These are phyloP conservation scores for Mayetiola destructor DNA, from an alignment of 2,888 invertebrate genomes.

Conservation along the genomic window DNA sequence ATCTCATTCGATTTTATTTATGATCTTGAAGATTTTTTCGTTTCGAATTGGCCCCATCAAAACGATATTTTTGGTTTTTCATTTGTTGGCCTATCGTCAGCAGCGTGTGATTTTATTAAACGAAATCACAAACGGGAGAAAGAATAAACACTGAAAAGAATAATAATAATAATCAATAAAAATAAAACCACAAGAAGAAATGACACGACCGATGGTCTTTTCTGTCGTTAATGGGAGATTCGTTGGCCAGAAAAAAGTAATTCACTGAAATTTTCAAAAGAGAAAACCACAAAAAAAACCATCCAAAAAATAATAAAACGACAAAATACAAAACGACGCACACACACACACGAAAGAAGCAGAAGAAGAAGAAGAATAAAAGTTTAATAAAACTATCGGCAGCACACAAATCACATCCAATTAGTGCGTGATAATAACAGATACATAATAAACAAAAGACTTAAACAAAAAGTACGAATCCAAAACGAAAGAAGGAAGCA, in stretches of 20 bases:
- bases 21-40: not conserved
- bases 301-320: too few species aligned
- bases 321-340: too few species aligned
- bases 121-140: not conserved
- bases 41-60: constrained; percentile 6
- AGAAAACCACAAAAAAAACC: too few species aligned
- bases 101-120: constrained; percentile 10
- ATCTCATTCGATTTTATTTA: constrained; percentile 10
- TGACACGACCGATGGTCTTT: constrained; percentile 3
- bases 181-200: constrained; percentile 2
- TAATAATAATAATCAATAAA: constrained; percentile 5
- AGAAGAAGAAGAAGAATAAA: not conserved
- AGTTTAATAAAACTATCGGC: not conserved
- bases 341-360: too few species aligned
- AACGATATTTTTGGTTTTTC: not conserved
- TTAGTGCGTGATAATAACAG: constrained; percentile 7
- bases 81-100: not conserved
- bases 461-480: not conserved
- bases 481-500: not conserved
- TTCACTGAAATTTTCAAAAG: not conserved
- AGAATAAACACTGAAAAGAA: too few species aligned
- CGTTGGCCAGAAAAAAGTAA: not conserved
- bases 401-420: constrained; percentile 12
- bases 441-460: not conserved
- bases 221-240: not conserved